Evolutionary conservation across 2,797 vertebrate species (phyloP), one percentile per base, ranked within the genome.

Genomic region (Microctenopoma lineatum): DNA sequence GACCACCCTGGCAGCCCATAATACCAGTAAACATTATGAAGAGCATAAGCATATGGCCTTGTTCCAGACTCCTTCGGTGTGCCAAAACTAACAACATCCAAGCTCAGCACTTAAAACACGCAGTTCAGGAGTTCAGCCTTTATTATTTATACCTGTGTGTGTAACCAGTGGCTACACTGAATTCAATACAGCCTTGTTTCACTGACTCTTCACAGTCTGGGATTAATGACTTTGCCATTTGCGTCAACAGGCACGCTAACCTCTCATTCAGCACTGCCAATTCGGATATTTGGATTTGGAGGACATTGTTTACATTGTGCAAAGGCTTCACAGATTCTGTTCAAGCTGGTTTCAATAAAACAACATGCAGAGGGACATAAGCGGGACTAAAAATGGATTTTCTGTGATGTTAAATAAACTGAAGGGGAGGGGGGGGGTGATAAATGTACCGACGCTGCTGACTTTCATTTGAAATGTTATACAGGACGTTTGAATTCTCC

Each of bases 201-300:
- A 60, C 79, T 52, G 70, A 71, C 73, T 73, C 76, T 72, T 81
- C 81, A 65, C 79, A 86, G 79, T 81, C 83, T 89, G 86, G 82
- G 80, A 85, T 88, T 86, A 92, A 92, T 92, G 83, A 89, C 81
- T 83, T 77, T 82, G 88, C 77, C 76, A 59, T 88, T 87, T 86
- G 79, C 81, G 67, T 85, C 82, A 88, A 88, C 87, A 89, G 75
- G 75, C 77, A 84, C 54, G 59, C 71, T 75, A 84, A 78, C 75
- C 83, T 84, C 81, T 88, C 77, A 75, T 80, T 83, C 74, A 72
- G 62, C 15, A 27, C 81, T 87, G 87, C 90, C 89, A 89, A 83
- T 84, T 82, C 59, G 62, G 80, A 87, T 87, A 79, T 89, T 92
- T 92, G 80, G 75, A 86, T 87, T 90, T 85, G 73, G 36, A 57